Evolutionary conservation across 2,113 vertebrate species (phyloP).

Genomic region (Myrmecophaga tridactyla): DNA sequence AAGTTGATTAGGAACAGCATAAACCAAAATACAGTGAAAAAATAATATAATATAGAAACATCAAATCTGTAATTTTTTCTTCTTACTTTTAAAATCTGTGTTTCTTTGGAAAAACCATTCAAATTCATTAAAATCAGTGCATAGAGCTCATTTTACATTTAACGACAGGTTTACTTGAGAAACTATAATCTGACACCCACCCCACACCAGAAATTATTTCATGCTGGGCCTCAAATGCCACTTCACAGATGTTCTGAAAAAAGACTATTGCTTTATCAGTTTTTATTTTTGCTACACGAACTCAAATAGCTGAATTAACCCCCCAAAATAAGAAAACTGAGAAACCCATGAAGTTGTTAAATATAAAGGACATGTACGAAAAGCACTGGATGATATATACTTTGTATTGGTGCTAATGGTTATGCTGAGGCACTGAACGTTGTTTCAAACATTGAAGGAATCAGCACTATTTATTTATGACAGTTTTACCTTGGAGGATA

Average conservation of each 20-base stretch:
- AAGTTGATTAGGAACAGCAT: constrained; percentile 25
- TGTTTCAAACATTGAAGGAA: constrained; percentile 30
- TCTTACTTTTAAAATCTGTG: constrained; percentile 4
- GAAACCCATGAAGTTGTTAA: neutral
- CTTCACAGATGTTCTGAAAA: constrained; percentile 32
- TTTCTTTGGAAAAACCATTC: constrained; percentile 28
- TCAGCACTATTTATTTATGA: constrained; percentile 9
- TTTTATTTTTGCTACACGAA: constrained; percentile 38
- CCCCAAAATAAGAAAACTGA: neutral
- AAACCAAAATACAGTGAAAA: constrained; percentile 11
- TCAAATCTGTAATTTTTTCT: constrained; percentile 21
- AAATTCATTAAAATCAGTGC: constrained; percentile 6
- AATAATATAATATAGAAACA: neutral
- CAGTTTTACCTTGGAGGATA: constrained; percentile 40
- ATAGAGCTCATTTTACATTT: constrained; percentile 8
- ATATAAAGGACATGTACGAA: neutral
- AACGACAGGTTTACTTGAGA: constrained; percentile 16
- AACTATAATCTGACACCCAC: neutral
- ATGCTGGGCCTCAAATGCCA: neutral
- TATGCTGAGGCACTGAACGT: neutral
- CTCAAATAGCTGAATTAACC: neutral
- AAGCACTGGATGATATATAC: neutral
- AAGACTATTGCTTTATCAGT: neutral
- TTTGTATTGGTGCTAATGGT: constrained; percentile 3
- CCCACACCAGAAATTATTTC: constrained; percentile 13